phyloP scores from a whole-genome alignment of 2,888 invertebrate species.

The Troides aeacus region DNA sequence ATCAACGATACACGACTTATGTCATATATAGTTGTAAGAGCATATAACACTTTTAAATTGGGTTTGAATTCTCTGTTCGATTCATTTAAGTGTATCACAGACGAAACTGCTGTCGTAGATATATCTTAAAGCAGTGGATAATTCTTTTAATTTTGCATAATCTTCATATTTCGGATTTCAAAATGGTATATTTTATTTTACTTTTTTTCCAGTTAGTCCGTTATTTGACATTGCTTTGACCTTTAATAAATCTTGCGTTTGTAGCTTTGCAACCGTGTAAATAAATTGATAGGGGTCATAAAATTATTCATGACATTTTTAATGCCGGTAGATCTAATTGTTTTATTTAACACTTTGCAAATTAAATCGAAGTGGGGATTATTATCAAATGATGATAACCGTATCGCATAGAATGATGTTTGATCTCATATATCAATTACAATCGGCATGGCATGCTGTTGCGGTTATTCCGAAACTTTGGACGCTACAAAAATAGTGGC shows the following conservation, averaged over 20 bases:
- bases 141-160: background rate
- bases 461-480: conserved; percentile 14
- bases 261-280: background rate
- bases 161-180: conserved; percentile 26
- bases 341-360: conserved; percentile 4
- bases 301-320: conserved; percentile 11
- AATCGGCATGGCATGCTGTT: conserved; percentile 30
- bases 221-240: conserved; percentile 69
- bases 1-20: conserved; percentile 13
- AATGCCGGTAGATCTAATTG: conserved; percentile 11
- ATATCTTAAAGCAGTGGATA: conserved; percentile 2
- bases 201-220: conserved; percentile 39
- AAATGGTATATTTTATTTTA: conserved; percentile 59
- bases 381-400: conserved; percentile 26
- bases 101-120: conserved; percentile 1
- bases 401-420: conserved; percentile 24
- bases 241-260: conserved; percentile 40
- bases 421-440: conserved; percentile 19
- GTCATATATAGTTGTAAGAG: conserved; percentile 21
- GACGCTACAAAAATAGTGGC: conserved; percentile 19
- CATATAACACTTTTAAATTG: conserved; percentile 14
- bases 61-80: conserved; percentile 11
- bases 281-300: background rate
- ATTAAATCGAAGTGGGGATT: conserved; percentile 21
- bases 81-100: conserved; percentile 18